Evolutionary conservation across 2,797 vertebrate species (phyloP), one percentile per base, ranked within the genome.

Genomic region (Coracias cyanogaster): DNA sequence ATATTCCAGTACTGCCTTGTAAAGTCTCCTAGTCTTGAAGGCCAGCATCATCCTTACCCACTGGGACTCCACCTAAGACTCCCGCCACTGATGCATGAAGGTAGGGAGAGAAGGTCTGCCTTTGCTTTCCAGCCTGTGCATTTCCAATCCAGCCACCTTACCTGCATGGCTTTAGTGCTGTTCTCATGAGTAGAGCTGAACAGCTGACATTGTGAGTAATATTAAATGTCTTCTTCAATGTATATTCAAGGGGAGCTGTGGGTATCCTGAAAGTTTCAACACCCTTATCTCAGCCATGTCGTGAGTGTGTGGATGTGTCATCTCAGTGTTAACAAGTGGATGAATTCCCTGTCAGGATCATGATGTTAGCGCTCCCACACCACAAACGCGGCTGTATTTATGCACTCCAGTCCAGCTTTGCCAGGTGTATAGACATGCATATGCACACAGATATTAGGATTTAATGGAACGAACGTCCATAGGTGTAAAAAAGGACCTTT

Each of bases 361-460:
- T 3, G 5, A 39, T 51, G 55, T 84, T 86, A 46, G 0, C 57
- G 78, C 71, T 95, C 74, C 67, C 60, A 58, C 39, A 45, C 58
- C 57, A 82, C 78, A 46, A 8, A 46, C 46, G 77, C 17, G 1
- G 26, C 86, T 93, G n/a, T 49, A 19, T 87, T 82, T 77, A 10
- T 57, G 12, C 37, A 16, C 67, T 91, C 20, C 55, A 37, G 60
- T 45, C 22, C 66, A 41, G 26, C 17, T 72, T 58, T 43, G 39
- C 22, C 0, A 3, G 49, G 35, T 21, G 3, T 4, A 7, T 10
- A 76, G 83, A 28, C 51, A 76, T 0, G 0, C 0, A 0, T 25
- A 61, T 58, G 49, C 16, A 0, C 39, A 6, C 66, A 64, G 55
- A 33, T 90, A 45, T 6, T 67, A 39, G 52, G 57, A 69, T 73